phyloP scores from a whole-genome alignment of 23 tunicate species.

The Oikopleura vanhoeffeni region DNA sequence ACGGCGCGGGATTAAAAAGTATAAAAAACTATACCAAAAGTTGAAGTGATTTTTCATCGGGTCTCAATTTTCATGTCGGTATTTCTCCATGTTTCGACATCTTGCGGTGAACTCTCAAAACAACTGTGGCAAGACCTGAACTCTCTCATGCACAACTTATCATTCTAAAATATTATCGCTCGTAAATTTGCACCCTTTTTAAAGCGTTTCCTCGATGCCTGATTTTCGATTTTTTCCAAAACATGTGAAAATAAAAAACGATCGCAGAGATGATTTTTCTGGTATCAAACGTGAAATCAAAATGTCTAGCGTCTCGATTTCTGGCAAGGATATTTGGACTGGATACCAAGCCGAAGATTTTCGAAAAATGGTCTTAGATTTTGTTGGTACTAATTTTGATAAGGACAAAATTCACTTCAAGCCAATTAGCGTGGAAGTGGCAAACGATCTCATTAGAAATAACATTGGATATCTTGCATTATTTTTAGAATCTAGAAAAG shows the following conservation, averaged over 20 bases:
- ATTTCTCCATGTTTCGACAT: too few relatives aligned
- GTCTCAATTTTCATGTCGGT: too few relatives aligned
- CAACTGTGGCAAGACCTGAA: too few relatives aligned
- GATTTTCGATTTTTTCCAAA: constrained; percentile 11
- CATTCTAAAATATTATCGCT: too few relatives aligned
- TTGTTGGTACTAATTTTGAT: not conserved
- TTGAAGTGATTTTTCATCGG: too few relatives aligned
- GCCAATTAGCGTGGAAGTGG: not conserved
- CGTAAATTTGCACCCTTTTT: too few relatives aligned
- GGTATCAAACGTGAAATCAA: not conserved
- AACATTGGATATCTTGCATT: not conserved
- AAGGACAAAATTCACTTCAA: not conserved
- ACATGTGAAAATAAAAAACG: not conserved
- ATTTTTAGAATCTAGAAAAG: not conserved
- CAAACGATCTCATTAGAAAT: not conserved
- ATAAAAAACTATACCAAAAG: too few relatives aligned
- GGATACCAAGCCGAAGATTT: not conserved
- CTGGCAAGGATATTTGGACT: not conserved
- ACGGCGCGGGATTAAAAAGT: too few relatives aligned
- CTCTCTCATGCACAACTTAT: too few relatives aligned
- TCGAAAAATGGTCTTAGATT: not conserved
- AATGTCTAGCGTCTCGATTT: not conserved
- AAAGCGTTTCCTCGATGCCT: constrained; percentile 21
- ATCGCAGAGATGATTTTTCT: not conserved
- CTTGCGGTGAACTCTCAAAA: too few relatives aligned